phyloP scores from a whole-genome alignment of 92 coral and sea anemone species.

The Siderastrea radians region DNA sequence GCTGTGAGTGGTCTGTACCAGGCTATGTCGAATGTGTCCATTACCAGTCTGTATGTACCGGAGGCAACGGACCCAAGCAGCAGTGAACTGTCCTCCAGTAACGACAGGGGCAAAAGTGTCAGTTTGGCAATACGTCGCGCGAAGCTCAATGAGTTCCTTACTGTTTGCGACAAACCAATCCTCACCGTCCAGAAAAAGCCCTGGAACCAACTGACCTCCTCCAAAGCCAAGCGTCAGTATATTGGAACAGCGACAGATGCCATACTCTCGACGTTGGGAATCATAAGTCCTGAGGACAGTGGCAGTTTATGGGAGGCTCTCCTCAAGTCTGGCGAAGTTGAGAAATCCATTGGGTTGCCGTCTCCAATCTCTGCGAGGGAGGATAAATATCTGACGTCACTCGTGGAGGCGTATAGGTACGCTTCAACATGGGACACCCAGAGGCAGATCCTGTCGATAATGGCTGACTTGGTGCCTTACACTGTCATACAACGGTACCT shows the following conservation, averaged over 20 bases:
- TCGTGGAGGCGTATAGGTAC: constrained; percentile 34
- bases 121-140: constrained; percentile 26
- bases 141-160: constrained; percentile 42
- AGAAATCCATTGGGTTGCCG: constrained; percentile 8
- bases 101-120: constrained; percentile 25
- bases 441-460: constrained; percentile 41
- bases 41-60: constrained; percentile 28
- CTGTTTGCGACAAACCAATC: constrained; percentile 36
- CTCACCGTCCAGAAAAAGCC: constrained; percentile 24
- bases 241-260: constrained; percentile 26
- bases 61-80: constrained; percentile 46
- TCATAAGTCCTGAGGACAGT: constrained; percentile 30
- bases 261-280: constrained; percentile 27
- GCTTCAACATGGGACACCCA: constrained; percentile 39
- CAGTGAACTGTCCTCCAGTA: constrained; percentile 40
- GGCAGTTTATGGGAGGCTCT: constrained; percentile 27
- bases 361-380: constrained; percentile 26
- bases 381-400: constrained; percentile 29
- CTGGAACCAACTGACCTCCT: constrained; percentile 31
- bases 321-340: constrained; percentile 13
- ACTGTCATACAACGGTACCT: constrained; percentile 28
- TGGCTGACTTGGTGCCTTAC: constrained; percentile 42
- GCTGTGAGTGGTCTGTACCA: constrained; percentile 29
- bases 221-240: constrained; percentile 32
- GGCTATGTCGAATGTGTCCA: constrained; percentile 36